These are phyloP conservation scores for Papilio protenor DNA, from an alignment of 2,888 invertebrate species.

Conservation along the genomic window DNA sequence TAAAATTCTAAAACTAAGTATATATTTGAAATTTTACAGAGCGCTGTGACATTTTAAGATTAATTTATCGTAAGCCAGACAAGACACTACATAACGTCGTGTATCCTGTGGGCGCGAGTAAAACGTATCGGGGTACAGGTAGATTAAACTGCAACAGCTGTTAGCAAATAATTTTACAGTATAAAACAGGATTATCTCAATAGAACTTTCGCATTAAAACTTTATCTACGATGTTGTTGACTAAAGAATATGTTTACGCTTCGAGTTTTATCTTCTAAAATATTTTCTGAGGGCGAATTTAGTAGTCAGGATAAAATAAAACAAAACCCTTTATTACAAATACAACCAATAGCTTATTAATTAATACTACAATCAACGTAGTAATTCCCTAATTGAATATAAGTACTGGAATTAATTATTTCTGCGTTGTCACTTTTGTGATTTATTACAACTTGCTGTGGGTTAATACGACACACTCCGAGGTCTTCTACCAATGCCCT, in stretches of 20 bases:
- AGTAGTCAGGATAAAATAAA: neutral
- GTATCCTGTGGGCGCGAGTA: constrained; percentile 1
- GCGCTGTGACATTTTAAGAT: neutral
- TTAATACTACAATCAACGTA: neutral
- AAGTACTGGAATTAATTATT: constrained; percentile 1
- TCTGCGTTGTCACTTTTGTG: constrained; percentile 1
- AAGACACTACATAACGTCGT: constrained; percentile 15
- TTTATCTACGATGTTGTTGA: neutral
- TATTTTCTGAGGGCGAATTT: neutral
- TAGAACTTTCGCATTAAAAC: neutral
- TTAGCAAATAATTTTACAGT: neutral
- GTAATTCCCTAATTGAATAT: neutral
- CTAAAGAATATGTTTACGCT: neutral
- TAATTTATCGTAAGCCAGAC: constrained; percentile 22
- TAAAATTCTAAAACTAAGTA: neutral
- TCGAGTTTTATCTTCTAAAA: neutral
- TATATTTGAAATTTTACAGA: neutral
- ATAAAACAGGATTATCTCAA: neutral
- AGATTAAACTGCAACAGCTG: constrained; percentile 2
- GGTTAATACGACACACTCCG: neutral
- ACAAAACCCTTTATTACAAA: neutral
- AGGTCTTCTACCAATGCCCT: neutral
- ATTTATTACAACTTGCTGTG: constrained; percentile 6
- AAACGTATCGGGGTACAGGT: constrained; percentile 6
- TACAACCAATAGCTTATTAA: neutral